Conservation (phyloP, 1,140 invertebrate species). For the Popillia japonica region DNA sequence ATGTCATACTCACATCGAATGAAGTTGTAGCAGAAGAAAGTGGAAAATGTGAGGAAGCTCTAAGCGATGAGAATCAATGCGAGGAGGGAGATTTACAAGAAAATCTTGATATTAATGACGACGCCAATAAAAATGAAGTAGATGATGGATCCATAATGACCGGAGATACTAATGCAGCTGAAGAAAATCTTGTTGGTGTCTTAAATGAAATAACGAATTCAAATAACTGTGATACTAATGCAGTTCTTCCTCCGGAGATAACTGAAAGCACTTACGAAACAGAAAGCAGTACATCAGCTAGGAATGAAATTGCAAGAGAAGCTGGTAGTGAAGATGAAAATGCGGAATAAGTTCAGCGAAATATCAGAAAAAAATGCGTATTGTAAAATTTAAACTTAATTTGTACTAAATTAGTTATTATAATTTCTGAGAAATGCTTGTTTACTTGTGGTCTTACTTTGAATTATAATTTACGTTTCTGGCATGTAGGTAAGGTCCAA, state of each 20-base stretch:
- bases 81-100: no score
- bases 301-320: background rate
- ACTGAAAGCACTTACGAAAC: background rate
- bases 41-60: background rate
- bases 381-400: background rate
- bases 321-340: background rate
- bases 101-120: background rate
- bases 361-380: background rate
- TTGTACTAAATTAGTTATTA: background rate
- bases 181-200: background rate
- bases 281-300: background rate
- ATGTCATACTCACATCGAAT: background rate
- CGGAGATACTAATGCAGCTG: background rate
- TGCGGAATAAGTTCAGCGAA: background rate
- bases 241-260: background rate
- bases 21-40: background rate
- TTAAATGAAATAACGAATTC: constrained; percentile 23
- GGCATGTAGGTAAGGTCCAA: no score
- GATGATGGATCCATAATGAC: background rate
- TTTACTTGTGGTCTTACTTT: background rate
- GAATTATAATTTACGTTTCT: background rate
- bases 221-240: constrained; percentile 7
- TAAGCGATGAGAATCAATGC: no score
- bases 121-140: background rate
- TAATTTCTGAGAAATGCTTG: background rate